Percentiles rank a stretch among this genome's conserved stretches.
phyloP scores from a whole-genome alignment of 2,797 vertebrate species.

The Lepilemur ruficaudatus region DNA sequence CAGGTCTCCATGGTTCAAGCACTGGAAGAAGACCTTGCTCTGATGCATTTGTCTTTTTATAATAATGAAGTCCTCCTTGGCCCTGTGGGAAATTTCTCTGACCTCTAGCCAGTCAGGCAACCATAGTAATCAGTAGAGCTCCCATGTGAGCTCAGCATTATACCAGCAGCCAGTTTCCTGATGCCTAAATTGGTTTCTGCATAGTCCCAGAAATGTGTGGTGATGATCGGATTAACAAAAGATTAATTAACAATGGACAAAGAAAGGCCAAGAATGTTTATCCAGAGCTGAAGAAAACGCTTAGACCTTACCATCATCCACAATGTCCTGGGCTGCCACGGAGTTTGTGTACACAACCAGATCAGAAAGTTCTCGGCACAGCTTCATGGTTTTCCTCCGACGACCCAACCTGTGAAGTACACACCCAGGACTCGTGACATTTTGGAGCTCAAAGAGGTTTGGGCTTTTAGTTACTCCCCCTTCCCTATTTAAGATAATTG shows the following conservation, averaged over 20 bases:
- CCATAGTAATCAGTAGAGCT: neutral
- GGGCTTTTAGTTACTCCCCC: neutral
- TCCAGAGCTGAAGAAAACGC: neutral
- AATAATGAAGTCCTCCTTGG: neutral
- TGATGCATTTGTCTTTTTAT: neutral
- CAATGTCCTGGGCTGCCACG: slow-evolving; percentile 94
- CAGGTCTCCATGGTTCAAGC: neutral
- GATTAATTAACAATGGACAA: neutral
- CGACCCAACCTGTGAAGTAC: slow-evolving; percentile 86
- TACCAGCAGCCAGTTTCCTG: neutral
- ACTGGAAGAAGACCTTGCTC: neutral
- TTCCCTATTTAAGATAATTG: neutral
- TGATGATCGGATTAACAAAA: neutral
- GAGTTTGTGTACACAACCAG: slow-evolving; percentile 98
- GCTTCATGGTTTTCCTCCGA: slow-evolving; percentile 96
- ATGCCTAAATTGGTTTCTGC: neutral
- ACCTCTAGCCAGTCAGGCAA: neutral
- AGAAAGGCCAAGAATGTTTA: neutral
- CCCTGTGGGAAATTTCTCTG: neutral
- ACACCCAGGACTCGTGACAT: neutral
- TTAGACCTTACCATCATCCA: slow-evolving; percentile 91
- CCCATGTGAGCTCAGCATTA: neutral
- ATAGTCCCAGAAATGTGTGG: neutral
- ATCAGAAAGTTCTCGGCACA: slow-evolving; percentile 96
- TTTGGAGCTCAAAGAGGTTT: neutral